These are phyloP conservation scores for Phainopepla nitens DNA, from an alignment of 2,113 vertebrate species.

Conservation along the genomic window DNA sequence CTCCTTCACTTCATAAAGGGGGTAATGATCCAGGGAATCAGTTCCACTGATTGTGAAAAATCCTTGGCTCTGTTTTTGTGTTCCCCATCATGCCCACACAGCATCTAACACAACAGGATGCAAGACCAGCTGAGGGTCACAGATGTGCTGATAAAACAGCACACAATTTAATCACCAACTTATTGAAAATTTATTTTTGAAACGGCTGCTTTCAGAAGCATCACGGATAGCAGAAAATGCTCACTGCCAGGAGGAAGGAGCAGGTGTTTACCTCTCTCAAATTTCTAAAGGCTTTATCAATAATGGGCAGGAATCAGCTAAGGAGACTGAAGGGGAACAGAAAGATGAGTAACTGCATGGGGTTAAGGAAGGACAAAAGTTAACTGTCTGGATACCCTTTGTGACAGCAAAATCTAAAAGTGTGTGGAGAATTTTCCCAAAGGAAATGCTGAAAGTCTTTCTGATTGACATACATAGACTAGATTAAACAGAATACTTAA, in stretches of 20 bases:
- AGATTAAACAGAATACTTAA: neutral
- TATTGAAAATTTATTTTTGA: neutral
- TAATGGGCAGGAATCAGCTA: neutral
- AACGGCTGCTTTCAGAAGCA: neutral
- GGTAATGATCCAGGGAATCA: neutral
- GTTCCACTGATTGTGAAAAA: neutral
- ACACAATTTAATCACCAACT: neutral
- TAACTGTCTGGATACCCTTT: neutral
- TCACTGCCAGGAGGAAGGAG: neutral
- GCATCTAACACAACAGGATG: neutral
- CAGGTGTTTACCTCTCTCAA: neutral
- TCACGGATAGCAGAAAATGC: neutral
- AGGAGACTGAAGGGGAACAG: neutral
- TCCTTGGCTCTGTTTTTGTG: neutral
- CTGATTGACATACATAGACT: neutral
- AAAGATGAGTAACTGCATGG: neutral
- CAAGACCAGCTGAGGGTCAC: neutral
- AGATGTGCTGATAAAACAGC: neutral
- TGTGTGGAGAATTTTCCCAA: neutral
- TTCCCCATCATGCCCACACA: rapidly evolving
- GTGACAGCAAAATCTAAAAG: neutral
- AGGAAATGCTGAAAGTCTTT: neutral
- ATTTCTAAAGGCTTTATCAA: neutral
- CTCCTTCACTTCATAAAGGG: neutral
- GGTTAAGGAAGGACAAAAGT: neutral